Evolutionary conservation across 1,140 invertebrate genomes (phyloP).

Genomic region (Oreohelix idahoensis): DNA sequence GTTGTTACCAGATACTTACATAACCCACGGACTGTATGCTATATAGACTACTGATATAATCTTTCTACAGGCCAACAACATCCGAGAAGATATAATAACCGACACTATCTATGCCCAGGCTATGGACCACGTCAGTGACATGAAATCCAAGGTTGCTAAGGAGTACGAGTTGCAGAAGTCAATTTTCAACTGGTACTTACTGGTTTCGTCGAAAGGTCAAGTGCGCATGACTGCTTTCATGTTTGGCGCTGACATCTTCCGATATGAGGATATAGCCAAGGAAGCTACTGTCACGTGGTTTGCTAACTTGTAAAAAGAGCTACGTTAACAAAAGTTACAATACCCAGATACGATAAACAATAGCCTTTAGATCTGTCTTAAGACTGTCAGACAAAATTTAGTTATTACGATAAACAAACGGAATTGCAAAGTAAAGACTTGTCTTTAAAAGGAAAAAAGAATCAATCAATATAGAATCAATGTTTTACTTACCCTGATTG

Average conservation of each 20-base stretch:
- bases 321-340: not conserved
- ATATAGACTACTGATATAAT: too few species aligned
- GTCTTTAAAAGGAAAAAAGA: too few species aligned
- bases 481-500: too few species aligned
- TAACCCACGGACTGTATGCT: too few species aligned
- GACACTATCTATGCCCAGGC: conserved; percentile 44
- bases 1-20: too few species aligned
- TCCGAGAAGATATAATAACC: conserved; percentile 26
- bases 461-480: too few species aligned
- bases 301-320: conserved; percentile 35
- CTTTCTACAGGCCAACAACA: conserved; percentile 37
- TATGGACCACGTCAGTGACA: conserved; percentile 47
- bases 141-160: conserved; percentile 31
- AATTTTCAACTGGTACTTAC: conserved; percentile 43
- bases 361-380: too few species aligned
- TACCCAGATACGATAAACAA: too few species aligned
- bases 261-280: conserved; percentile 38
- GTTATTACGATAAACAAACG: too few species aligned
- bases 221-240: conserved; percentile 46
- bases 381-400: too few species aligned
- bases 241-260: conserved; percentile 34
- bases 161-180: conserved; percentile 44
- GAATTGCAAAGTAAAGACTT: too few species aligned
- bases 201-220: conserved; percentile 36
- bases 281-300: conserved; percentile 46